These are phyloP conservation scores for Accipiter virgatus DNA, from an alignment of 2,113 vertebrate species.

Conservation along the genomic window DNA sequence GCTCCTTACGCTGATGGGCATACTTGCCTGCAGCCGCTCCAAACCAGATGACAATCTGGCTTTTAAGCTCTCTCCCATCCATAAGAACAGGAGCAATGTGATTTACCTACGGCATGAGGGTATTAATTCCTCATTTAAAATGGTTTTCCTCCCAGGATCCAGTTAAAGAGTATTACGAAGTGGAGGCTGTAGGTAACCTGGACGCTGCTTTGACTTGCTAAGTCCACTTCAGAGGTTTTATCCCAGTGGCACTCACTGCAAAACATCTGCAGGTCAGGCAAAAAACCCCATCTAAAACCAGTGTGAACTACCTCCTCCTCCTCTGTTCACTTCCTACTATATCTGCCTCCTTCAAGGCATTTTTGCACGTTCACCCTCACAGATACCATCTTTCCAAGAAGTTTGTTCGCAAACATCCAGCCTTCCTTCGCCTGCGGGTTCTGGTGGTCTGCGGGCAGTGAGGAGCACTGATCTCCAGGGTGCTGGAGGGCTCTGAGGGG, in stretches of 20 bases:
- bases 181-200: not conserved
- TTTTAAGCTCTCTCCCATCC: not conserved
- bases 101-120: not conserved
- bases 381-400: not conserved
- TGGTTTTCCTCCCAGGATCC: not conserved
- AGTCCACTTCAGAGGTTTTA: not conserved
- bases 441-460: not conserved
- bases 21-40: not conserved
- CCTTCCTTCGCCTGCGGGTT: not conserved
- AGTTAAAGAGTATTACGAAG: not conserved
- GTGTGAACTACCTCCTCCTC: not conserved
- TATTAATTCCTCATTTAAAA: not conserved
- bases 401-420: not conserved
- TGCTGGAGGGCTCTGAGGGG: not conserved
- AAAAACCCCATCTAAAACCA: not conserved
- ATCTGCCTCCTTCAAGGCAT: not conserved
- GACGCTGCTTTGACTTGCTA: not conserved
- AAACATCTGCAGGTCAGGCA: not conserved
- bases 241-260: not conserved
- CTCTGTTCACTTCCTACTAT: not conserved
- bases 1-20: accelerated
- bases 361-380: not conserved
- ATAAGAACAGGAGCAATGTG: not conserved
- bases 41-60: not conserved
- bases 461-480: not conserved